Evolutionary conservation across 1,140 invertebrate species (phyloP).

Genomic region (Rhizoglyphus robini): DNA sequence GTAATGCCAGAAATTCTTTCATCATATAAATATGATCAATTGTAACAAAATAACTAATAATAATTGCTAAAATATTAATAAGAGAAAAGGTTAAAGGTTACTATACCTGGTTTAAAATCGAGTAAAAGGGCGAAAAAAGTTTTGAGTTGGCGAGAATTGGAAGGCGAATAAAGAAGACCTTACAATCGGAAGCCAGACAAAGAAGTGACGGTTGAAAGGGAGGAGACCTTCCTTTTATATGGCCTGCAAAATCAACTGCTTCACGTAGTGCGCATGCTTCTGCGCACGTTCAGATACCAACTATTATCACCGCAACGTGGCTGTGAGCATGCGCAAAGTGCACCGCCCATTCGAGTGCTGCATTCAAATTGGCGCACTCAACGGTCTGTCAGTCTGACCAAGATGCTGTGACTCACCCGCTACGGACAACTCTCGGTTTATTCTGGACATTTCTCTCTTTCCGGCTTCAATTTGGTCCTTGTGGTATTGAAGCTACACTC

Average conservation of each 20-base stretch:
- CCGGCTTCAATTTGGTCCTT: too few relatives aligned
- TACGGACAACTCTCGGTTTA: too few relatives aligned
- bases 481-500: too few relatives aligned
- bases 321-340: background rate
- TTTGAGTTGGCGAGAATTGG: constrained; percentile 2
- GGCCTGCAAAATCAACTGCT: background rate
- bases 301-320: background rate
- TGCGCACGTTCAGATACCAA: background rate
- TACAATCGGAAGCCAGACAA: background rate
- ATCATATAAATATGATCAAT: background rate
- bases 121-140: background rate
- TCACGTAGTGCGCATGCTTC: background rate
- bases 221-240: background rate
- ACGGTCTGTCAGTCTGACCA: background rate
- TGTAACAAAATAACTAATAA: background rate
- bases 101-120: background rate
- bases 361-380: background rate
- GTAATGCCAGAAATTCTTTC: too few relatives aligned
- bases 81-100: background rate
- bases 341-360: background rate
- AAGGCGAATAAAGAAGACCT: constrained; percentile 5
- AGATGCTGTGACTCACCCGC: background rate
- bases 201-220: background rate
- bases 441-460: too few relatives aligned
- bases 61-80: background rate